These are phyloP conservation scores for Cerastoderma edule DNA, from an alignment of 2,888 invertebrate species.

Conservation along the genomic window DNA sequence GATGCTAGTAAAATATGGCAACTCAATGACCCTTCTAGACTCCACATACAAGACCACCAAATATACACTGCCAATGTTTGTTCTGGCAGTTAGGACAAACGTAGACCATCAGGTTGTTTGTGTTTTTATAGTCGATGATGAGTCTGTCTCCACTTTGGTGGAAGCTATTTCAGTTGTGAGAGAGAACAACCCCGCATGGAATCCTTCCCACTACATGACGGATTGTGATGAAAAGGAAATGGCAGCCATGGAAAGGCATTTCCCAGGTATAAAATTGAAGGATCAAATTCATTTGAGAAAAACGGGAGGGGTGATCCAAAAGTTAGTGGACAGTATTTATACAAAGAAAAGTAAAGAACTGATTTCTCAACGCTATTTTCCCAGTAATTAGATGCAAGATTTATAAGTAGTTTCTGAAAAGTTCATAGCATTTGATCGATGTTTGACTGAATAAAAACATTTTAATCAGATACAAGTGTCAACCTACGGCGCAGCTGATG, in stretches of 20 bases:
- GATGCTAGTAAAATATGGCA: slow-evolving; percentile 50
- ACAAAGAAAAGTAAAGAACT: no score
- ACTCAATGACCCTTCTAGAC: slow-evolving; percentile 52
- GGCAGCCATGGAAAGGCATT: slow-evolving; percentile 33
- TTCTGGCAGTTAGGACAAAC: slow-evolving; percentile 54
- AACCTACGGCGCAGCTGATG: no score
- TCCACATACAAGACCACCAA: slow-evolving; percentile 56
- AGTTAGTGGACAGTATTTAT: no score
- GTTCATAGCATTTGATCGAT: no score
- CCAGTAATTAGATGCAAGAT: no score
- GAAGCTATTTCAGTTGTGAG: slow-evolving; percentile 45
- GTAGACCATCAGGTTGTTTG: slow-evolving; percentile 47
- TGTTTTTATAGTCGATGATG: slow-evolving; percentile 44
- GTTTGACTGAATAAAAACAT: no score
- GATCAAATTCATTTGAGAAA: no score
- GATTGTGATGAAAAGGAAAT: slow-evolving; percentile 49
- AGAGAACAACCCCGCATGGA: slow-evolving; percentile 37
- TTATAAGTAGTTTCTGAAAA: no score
- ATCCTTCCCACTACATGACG: slow-evolving; percentile 41
- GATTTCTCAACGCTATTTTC: no score
- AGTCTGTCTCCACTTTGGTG: slow-evolving; percentile 31
- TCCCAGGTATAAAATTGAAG: slow-evolving; percentile 49
- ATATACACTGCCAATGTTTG: slow-evolving; percentile 58
- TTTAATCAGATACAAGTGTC: no score
- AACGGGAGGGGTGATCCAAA: no score